Conservation (phyloP, 2,797 vertebrate species). For the Labroides dimidiatus region DNA sequence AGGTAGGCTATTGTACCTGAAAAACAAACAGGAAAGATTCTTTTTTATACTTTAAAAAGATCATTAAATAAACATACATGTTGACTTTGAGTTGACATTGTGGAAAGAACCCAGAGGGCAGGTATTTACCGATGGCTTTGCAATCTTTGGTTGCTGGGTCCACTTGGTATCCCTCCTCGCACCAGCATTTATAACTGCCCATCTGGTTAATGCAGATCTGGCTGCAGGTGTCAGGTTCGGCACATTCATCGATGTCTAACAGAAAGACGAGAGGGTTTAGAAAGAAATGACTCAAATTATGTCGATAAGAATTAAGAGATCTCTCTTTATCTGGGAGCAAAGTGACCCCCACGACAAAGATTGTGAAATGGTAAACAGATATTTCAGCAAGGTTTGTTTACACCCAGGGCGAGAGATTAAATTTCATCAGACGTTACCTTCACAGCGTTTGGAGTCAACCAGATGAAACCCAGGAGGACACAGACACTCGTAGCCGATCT, state of each 20-base stretch:
- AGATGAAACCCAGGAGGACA: slow-evolving; percentile 86
- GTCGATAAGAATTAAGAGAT: not conserved
- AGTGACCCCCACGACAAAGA: not conserved
- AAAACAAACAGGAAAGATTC: not conserved
- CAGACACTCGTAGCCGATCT: slow-evolving; percentile 88
- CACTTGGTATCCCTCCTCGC: slow-evolving; percentile 87
- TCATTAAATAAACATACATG: too few species aligned
- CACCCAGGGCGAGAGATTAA: slow-evolving; percentile 13
- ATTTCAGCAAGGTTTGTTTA: slow-evolving; percentile 12
- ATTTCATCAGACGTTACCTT: slow-evolving; percentile 79
- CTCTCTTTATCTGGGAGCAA: slow-evolving; percentile 6
- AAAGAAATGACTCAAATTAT: not conserved
- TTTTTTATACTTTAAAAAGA: not conserved
- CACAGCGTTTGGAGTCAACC: slow-evolving; percentile 77
- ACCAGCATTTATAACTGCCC: slow-evolving; percentile 92
- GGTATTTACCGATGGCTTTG: slow-evolving; percentile 91
- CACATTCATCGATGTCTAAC: slow-evolving; percentile 92
- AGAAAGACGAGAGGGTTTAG: not conserved
- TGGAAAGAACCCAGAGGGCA: too few species aligned
- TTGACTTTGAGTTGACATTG: too few species aligned
- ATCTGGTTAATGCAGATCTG: slow-evolving; percentile 90
- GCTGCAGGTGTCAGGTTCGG: slow-evolving; percentile 86
- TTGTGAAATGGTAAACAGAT: slow-evolving; percentile 46
- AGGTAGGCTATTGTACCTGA: slow-evolving; percentile 89
- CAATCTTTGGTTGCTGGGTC: slow-evolving; percentile 87